These are phyloP conservation scores for Rhyacophila evoluta DNA, from an alignment of 2,888 invertebrate species.

Conservation along the genomic window DNA sequence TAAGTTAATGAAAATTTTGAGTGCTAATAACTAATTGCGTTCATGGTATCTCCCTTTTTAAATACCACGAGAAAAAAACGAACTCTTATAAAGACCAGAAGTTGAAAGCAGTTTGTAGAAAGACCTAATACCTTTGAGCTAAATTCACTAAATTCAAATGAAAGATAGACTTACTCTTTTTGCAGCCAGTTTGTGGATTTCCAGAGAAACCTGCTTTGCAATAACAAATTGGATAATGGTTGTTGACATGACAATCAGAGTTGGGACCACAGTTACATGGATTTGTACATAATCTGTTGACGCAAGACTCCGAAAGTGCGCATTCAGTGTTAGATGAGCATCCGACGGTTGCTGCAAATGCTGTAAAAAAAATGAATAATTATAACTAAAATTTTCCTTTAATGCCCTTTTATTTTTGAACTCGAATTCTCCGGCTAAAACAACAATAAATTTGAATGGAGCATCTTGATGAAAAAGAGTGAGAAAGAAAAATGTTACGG, in stretches of 20 bases:
- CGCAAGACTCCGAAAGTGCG: conserved; percentile 83
- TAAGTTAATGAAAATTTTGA: too few species aligned
- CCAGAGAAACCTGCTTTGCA: conserved; percentile 87
- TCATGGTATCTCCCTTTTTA: too few species aligned
- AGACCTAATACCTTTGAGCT: too few species aligned
- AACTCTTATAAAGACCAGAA: too few species aligned
- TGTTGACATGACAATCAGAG: conserved; percentile 83
- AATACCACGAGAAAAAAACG: too few species aligned
- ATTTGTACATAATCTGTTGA: conserved; percentile 82
- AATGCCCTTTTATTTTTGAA: too few species aligned
- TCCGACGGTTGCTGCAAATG: conserved; percentile 74
- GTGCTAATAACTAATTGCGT: too few species aligned
- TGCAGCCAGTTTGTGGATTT: conserved; percentile 85
- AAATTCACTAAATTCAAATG: not conserved
- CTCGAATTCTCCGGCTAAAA: too few species aligned
- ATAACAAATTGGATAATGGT: conserved; percentile 88
- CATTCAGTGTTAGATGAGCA: conserved; percentile 87
- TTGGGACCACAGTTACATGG: conserved; percentile 89
- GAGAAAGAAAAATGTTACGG: too few species aligned
- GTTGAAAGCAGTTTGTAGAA: too few species aligned
- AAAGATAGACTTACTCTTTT: conserved; percentile 70
- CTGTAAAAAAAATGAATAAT: conserved; percentile 60
- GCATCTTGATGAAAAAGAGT: too few species aligned
- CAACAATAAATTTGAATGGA: too few species aligned
- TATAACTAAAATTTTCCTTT: conserved; percentile 8